phyloP scores from a whole-genome alignment of 2,888 invertebrate genomes.

The Aphidoletes aphidimyza region DNA sequence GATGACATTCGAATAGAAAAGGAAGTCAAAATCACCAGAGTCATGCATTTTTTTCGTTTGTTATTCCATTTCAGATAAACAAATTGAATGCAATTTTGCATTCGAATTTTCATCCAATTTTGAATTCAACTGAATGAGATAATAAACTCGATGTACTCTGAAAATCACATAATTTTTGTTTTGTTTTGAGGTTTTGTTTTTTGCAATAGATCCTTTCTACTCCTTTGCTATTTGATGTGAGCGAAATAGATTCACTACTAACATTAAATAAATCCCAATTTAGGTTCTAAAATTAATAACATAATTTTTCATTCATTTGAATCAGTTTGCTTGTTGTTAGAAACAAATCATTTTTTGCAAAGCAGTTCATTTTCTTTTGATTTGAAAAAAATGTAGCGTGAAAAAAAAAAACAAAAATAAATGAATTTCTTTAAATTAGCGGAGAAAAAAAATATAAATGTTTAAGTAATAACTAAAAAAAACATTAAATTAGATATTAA shows the following conservation, averaged over 20 bases:
- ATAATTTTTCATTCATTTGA: neutral
- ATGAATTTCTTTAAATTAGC: conserved; percentile 41
- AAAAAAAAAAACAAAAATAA: conserved; percentile 34
- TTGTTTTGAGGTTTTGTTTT: conserved; percentile 35
- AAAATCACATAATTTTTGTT: conserved; percentile 23
- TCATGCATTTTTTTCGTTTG: neutral
- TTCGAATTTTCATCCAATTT: too few species aligned
- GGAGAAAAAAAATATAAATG: conserved; percentile 7
- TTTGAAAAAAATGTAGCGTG: neutral
- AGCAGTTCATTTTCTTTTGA: neutral
- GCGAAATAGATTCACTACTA: too few species aligned
- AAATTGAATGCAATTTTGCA: neutral
- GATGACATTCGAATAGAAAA: conserved; percentile 26
- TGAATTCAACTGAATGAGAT: neutral
- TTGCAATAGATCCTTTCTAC: neutral
- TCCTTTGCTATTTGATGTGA: conserved; percentile 21
- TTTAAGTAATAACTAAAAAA: neutral
- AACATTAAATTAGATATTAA: conserved; percentile 20
- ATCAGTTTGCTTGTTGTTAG: neutral
- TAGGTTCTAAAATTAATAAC: too few species aligned
- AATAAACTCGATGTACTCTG: neutral
- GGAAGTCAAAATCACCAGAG: conserved; percentile 10
- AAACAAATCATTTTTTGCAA: neutral
- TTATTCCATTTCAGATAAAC: neutral
- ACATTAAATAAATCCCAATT: too few species aligned